Evolutionary conservation across 1,140 invertebrate species (phyloP).

Genomic region (Drosophila bocki): DNA sequence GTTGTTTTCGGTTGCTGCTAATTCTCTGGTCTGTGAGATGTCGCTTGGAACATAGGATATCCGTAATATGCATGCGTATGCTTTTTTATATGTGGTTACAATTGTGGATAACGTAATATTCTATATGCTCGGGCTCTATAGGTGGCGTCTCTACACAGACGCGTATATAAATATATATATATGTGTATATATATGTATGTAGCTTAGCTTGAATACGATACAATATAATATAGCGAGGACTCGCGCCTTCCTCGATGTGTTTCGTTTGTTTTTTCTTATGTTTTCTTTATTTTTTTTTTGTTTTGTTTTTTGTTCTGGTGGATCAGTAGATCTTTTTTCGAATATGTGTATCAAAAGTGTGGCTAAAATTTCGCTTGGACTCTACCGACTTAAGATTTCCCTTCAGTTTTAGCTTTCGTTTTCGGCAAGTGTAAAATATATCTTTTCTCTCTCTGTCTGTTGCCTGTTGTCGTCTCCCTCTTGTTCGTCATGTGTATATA

Average conservation of each 20-base stretch:
- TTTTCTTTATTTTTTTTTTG: not conserved
- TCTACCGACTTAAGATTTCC: slow-evolving; percentile 12
- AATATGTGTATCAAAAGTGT: slow-evolving; percentile 68
- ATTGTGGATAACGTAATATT: slow-evolving; percentile 42
- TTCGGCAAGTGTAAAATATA: slow-evolving; percentile 49
- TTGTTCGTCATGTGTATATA: slow-evolving; percentile 38
- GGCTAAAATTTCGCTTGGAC: slow-evolving; percentile 43
- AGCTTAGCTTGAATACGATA: slow-evolving; percentile 47
- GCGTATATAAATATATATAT: slow-evolving; percentile 34
- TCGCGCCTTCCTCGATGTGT: slow-evolving; percentile 13
- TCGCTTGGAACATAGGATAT: slow-evolving; percentile 32
- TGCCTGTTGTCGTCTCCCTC: slow-evolving; percentile 21
- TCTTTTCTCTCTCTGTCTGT: slow-evolving; percentile 35
- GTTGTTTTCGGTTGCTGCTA: slow-evolving; percentile 1
- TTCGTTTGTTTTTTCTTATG: not conserved
- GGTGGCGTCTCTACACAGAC: slow-evolving; percentile 46
- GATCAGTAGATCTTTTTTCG: slow-evolving; percentile 15
- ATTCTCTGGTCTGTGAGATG: slow-evolving; percentile 17
- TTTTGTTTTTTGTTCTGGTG: slow-evolving; percentile 8
- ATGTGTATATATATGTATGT: slow-evolving; percentile 37
- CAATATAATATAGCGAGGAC: slow-evolving; percentile 28
- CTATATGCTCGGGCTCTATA: slow-evolving; percentile 45
- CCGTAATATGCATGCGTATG: slow-evolving; percentile 41
- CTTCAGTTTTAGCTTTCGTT: slow-evolving; percentile 2
- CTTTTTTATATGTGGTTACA: slow-evolving; percentile 45